Base-by-base conservation (phyloP, 1,140 invertebrate genomes). In the Popillia japonica region DNA sequence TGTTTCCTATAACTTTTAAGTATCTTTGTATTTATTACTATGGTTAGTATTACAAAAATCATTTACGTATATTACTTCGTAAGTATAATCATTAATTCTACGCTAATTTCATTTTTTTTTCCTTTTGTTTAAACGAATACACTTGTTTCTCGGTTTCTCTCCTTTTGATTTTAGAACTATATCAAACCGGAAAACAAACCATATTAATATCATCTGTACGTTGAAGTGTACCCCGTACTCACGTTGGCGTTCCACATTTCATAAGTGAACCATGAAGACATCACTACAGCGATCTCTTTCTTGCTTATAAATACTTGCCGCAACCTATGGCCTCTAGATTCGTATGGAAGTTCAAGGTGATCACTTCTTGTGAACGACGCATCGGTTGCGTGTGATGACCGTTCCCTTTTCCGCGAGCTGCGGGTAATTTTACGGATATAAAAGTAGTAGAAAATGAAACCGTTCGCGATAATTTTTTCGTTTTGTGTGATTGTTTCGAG, bases 321-420 rank as follows among this genome's bases (percentile, higher is more conserved):
- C 78, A 74, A 64, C 75, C 40, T 78, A 59, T 79, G 78, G 77
- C 75, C 80, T 81, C 80, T 44, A 82, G 81, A 83, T 80, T 75
- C 80, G 79, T 79, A 61, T 77, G 77, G 75, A 82, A 81, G 83
- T 83, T 82, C 83, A 82, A 81, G 81, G 81, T 80, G 81, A 82
- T 72, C 72, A 80, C 77, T 77, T 77, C 78, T 79, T 68, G 22
- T 76, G 17, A 6, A 61, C 17, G 22, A 40, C 9, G 11, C 14
- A 55, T 55, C 11, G 8, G 55, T 23, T 40, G 48, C n/a, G 44
- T 72, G 73, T 40, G 74, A 40, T 10, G 40, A 42, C 41, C 20
- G 20, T 40, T 40, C 6, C n/a, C 40, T 78, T 42, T 41, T 75
- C 40, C 75, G 22, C 64, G 27, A 22, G 27, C 11, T 34, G 17